A percentile compares a stretch with the other conserved stretches of the same genome.
phyloP scores from a whole-genome alignment of 2,113 vertebrate species.

The Hippocampus guttulatus region DNA sequence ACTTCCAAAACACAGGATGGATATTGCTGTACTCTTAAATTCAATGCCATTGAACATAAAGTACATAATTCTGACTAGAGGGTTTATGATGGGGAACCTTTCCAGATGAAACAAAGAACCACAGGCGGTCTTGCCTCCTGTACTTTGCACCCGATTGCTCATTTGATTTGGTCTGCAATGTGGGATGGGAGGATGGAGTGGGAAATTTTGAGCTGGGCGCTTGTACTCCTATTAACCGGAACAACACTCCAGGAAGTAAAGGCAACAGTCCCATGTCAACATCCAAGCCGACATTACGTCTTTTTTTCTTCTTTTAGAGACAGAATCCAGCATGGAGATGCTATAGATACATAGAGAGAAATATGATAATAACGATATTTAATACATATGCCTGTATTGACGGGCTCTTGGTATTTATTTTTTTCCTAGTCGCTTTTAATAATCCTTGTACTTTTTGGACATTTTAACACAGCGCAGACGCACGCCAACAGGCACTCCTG shows the following conservation, averaged over 20 bases:
- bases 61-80: too few relatives aligned
- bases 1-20: too few relatives aligned
- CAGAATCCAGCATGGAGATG: not conserved
- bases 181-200: not conserved
- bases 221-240: not conserved
- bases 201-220: not conserved
- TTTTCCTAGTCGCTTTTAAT: not conserved
- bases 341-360: not conserved
- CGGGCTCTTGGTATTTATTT: not conserved
- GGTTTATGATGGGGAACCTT: not conserved
- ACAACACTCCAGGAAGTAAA: not conserved
- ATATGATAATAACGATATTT: not conserved
- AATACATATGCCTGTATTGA: not conserved
- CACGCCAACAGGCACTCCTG: conserved; percentile 30
- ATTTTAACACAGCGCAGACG: conserved; percentile 4
- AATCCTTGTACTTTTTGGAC: not conserved
- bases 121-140: not conserved
- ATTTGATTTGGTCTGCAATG: not conserved
- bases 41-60: too few relatives aligned
- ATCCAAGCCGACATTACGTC: not conserved
- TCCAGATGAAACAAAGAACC: not conserved
- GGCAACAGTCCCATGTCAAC: not conserved
- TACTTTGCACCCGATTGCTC: not conserved
- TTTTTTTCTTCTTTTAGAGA: not conserved
- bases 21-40: too few relatives aligned